Percentiles rank a stretch among this genome's conserved stretches.
Evolutionary conservation across 2,113 vertebrate genomes (phyloP).

Genomic region (Scatophagus argus): DNA sequence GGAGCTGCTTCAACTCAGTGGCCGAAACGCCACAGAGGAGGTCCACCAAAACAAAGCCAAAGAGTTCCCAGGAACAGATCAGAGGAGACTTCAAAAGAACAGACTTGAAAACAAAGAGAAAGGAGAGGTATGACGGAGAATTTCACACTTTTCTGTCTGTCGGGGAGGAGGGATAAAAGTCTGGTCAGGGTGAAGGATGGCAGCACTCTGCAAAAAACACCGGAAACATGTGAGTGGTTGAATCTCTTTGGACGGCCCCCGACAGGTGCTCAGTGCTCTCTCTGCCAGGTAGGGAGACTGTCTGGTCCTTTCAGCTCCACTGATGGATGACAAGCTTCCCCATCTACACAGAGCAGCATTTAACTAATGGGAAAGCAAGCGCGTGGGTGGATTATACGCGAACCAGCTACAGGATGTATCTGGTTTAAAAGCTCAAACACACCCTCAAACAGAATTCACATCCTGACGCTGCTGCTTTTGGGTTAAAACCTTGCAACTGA

Average conservation of each 20-base stretch:
- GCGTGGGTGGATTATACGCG: constrained; percentile 43
- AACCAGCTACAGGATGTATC: constrained; percentile 29
- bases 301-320: constrained; percentile 29
- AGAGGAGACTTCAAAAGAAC: constrained; percentile 7
- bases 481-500: constrained; percentile 23
- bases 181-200: constrained; percentile 13
- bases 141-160: neutral
- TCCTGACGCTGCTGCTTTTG: constrained; percentile 9
- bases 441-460: constrained; percentile 27
- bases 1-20: constrained; percentile 70
- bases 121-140: neutral
- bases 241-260: constrained; percentile 1
- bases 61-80: constrained; percentile 26
- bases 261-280: constrained; percentile 18
- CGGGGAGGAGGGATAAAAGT: neutral
- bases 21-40: constrained; percentile 25
- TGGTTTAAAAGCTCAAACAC: constrained; percentile 39
- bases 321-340: constrained; percentile 50
- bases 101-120: constrained; percentile 3
- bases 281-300: constrained; percentile 13
- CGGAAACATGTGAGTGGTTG: constrained; percentile 24
- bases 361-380: constrained; percentile 61
- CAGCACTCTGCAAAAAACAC: constrained; percentile 22
- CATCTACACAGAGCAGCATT: constrained; percentile 54
- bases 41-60: constrained; percentile 21